Evolutionary conservation across 1,140 invertebrate genomes (phyloP), one percentile per base, ranked within the genome.

Genomic region (Harpegnathos saltator): DNA sequence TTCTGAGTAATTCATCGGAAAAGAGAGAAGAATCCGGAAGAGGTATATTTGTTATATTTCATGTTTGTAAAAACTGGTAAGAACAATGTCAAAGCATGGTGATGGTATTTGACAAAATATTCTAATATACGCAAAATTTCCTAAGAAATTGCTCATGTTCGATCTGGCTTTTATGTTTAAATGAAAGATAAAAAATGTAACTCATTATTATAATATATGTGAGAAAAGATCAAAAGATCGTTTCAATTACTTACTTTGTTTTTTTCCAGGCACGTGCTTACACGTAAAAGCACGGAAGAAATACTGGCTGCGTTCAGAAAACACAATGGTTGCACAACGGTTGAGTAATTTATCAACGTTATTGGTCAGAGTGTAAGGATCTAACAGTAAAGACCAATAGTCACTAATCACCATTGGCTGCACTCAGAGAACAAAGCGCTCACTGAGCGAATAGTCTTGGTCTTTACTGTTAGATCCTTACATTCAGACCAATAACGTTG

Each of bases 31-130:
- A n/a, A n/a, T n/a, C n/a, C n/a, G n/a, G n/a, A n/a, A 7, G 14
- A 1, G 17, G 7, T 17, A 63, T 29, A 29, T 29, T 15, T 11
- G 15, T n/a, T 56, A 22, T 33, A 65, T 52, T 17, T 22, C 17
- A 33, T 1, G 24, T 19, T 11, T n/a, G 56, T 52, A 59, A 50
- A 75, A n/a, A n/a, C n/a, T n/a, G n/a, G n/a, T n/a, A n/a, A 48
- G 26, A 61, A 12, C n/a, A 0, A 58, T 0, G n/a, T 3, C 24
- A 19, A 77, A 66, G 61, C 74, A 38, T n/a, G n/a, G n/a, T n/a
- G n/a, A n/a, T n/a, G n/a, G n/a, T n/a, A n/a, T 65, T 38, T 12
- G 48, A n/a, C n/a, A n/a, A 66, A 59, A 38, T 50, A 65, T 24
- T 52, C 19, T 1, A 0, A 50, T 14, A 59, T 24, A 5, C 3